Percentiles rank a stretch among this genome's conserved stretches.
These are phyloP conservation scores for Phaethornis superciliosus DNA, from an alignment of 2,113 vertebrate genomes.

Conservation along the genomic window DNA sequence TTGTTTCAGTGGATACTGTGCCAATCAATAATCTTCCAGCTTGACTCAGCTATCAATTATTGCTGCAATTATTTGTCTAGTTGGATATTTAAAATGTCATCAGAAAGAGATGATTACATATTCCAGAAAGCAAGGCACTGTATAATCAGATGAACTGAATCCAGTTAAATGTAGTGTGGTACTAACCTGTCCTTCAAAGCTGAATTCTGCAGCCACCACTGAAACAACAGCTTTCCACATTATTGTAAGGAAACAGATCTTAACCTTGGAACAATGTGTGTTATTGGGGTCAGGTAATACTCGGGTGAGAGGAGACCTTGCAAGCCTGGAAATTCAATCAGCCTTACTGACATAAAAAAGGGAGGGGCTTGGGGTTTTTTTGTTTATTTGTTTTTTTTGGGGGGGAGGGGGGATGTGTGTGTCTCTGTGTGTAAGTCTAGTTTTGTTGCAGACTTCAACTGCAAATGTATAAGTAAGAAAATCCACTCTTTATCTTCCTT, in stretches of 20 bases:
- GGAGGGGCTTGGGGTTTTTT: background rate
- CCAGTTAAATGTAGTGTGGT: constrained; percentile 80
- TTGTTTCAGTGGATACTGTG: constrained; percentile 79
- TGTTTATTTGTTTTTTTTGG: background rate
- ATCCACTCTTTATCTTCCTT: constrained; percentile 67
- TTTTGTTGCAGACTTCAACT: constrained; percentile 70
- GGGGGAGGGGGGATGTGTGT: background rate
- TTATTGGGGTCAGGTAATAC: constrained; percentile 62
- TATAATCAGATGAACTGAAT: constrained; percentile 85
- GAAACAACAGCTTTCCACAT: constrained; percentile 66
- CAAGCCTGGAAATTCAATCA: constrained; percentile 77
- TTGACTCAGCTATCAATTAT: constrained; percentile 89
- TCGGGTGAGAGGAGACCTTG: constrained; percentile 67
- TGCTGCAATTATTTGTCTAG: constrained; percentile 85
- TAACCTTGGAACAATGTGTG: constrained; percentile 64
- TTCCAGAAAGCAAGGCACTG: constrained; percentile 81
- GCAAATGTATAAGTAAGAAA: constrained; percentile 79
- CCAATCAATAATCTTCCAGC: constrained; percentile 85
- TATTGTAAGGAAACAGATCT: constrained; percentile 71
- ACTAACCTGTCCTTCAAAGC: constrained; percentile 84
- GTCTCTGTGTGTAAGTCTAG: background rate
- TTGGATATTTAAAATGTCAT: constrained; percentile 91
- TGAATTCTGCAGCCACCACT: constrained; percentile 66
- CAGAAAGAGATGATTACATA: constrained; percentile 89
- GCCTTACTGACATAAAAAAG: constrained; percentile 67